Percentiles rank a stretch among this genome's conserved stretches.
These are phyloP conservation scores for Ectemnius cavifrons DNA, from an alignment of 2,888 invertebrate genomes.

Conservation along the genomic window DNA sequence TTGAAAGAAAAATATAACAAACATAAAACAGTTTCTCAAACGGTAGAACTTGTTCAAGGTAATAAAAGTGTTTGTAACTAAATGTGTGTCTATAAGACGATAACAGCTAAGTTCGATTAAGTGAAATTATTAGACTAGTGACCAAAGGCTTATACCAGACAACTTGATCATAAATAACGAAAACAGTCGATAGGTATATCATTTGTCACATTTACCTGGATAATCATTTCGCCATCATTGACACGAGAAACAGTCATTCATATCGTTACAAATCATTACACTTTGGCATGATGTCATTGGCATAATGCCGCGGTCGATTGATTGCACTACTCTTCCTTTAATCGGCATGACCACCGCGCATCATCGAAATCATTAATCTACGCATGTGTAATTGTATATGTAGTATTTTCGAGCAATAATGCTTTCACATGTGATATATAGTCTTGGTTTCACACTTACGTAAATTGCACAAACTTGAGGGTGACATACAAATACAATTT, in stretches of 20 bases:
- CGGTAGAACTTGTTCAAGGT: constrained; percentile 20
- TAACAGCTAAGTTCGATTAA: constrained; percentile 25
- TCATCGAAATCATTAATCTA: constrained; percentile 17
- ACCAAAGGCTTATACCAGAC: constrained; percentile 18
- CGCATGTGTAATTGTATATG: constrained; percentile 14
- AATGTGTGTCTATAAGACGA: constrained; percentile 42
- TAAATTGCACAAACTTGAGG: constrained; percentile 51
- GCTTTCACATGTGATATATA: constrained; percentile 44
- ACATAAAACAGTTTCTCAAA: constrained; percentile 16
- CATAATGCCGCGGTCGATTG: constrained; percentile 27
- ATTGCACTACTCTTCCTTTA: constrained; percentile 30
- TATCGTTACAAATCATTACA: constrained; percentile 3
- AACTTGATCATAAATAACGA: constrained; percentile 15
- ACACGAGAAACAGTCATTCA: background rate
- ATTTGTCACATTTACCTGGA: constrained; percentile 4
- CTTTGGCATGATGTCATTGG: constrained; percentile 28
- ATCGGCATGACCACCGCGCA: constrained; percentile 14
- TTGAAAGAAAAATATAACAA: constrained; percentile 22
- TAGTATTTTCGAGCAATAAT: constrained; percentile 31
- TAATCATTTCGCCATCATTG: constrained; percentile 16
- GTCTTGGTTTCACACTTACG: constrained; percentile 38
- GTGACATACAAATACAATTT: constrained; percentile 37
- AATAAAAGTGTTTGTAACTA: constrained; percentile 30
- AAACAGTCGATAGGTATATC: background rate
- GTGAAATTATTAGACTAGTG: constrained; percentile 38